Evolutionary conservation across 2,113 vertebrate genomes (phyloP), one percentile per base, ranked within the genome.

Genomic region (Catharus minimus): DNA sequence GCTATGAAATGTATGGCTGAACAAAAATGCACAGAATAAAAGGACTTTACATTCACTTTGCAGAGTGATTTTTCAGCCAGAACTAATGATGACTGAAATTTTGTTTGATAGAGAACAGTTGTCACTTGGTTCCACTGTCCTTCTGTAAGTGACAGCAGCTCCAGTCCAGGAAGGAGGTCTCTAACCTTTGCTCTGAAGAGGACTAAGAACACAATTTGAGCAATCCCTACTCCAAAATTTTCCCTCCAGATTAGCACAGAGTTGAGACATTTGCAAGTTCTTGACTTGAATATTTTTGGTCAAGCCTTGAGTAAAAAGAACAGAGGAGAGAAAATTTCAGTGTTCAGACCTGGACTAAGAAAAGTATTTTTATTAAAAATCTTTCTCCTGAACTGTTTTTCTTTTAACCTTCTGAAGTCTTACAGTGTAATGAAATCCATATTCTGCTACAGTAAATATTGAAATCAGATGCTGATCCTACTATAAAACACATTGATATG

Each of bases 71-170:
- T 57, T 87, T 81, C 44, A 56, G 10, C 26, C 46, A 30, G n/a
- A 71, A 26, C 10, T 36, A 17, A 28, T 50, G 24, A 32, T 23
- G 24, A 7, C 1, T 21, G 22, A 78, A 30, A 0, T 0, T 46
- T 15, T 80, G 7, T 27, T 68, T 64, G 22, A 20, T 44, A 30
- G 18, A 26, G 8, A 71, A 30, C 27, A 21, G 4, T 26, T 82
- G 13, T 50, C 49, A 27, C 13, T 43, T 60, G 7, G 11, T 72
- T 91, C 14, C 30, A 30, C 2, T 18, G 55, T 22, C 13, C 10
- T 47, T 66, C 66, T 24, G 5, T 27, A 44, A 67, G 15, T 27
- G 30, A 47, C 9, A 85, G 39, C 11, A 56, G 22, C 6, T 75
- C 18, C 30, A 20, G 7, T 33, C 30, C 57, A 85, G 13, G 64